phyloP scores from a whole-genome alignment of 2,113 vertebrate species.

The Pristiophorus japonicus region DNA sequence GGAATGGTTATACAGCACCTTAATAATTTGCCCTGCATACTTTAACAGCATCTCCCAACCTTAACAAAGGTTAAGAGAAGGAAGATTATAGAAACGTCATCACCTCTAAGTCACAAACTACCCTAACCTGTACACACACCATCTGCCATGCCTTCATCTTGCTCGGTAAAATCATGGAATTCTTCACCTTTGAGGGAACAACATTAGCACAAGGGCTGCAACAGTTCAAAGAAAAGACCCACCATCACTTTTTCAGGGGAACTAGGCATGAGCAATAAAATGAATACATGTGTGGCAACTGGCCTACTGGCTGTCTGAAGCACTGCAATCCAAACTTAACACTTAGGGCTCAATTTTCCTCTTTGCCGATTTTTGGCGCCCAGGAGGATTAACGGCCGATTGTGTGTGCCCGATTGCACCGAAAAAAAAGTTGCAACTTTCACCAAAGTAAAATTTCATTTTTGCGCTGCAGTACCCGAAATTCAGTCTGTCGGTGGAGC shows the following conservation, averaged over 20 bases:
- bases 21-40: background rate
- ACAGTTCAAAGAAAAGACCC: background rate
- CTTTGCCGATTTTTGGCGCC: no score
- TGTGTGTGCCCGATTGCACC: no score
- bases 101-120: background rate
- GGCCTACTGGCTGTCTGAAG: background rate
- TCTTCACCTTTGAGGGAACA: background rate
- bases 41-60: background rate
- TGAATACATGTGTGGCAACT: background rate
- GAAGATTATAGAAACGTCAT: background rate
- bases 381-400: no score
- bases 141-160: background rate
- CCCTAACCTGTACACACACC: background rate
- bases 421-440: no score
- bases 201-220: background rate
- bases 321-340: background rate
- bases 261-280: background rate
- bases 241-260: background rate
- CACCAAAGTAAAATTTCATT: no score
- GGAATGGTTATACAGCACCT: background rate
- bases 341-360: no score
- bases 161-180: background rate
- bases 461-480: no score
- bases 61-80: background rate
- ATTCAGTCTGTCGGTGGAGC: no score